Evolutionary conservation across 2,797 vertebrate species (phyloP).

Genomic region (Chaetophractus vellerosus): DNA sequence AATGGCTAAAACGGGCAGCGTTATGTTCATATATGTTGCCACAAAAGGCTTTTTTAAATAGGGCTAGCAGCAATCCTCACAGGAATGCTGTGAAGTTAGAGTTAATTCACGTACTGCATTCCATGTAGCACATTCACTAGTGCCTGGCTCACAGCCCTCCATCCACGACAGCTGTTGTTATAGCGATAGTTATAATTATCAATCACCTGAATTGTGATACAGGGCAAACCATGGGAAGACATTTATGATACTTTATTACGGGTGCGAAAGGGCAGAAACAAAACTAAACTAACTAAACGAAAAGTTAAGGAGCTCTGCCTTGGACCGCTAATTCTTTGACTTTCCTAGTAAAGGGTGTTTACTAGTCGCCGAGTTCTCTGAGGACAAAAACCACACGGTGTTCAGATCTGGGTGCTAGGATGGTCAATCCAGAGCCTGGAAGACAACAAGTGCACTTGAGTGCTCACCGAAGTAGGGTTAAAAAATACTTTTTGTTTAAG

Average conservation of each 20-base stretch:
- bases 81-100: background rate
- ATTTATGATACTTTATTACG: constrained; percentile 26
- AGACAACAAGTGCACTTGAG: background rate
- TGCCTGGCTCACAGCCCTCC: background rate
- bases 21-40: too few species aligned
- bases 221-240: constrained; percentile 69
- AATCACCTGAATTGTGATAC: constrained; percentile 26
- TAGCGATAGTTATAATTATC: background rate
- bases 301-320: background rate
- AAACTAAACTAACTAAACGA: background rate
- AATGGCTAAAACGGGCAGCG: too few species aligned
- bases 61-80: background rate
- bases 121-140: background rate
- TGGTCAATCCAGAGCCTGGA: background rate
- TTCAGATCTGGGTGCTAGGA: background rate
- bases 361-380: background rate
- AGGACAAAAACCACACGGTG: background rate
- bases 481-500: background rate
- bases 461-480: background rate
- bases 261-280: background rate
- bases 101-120: background rate
- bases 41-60: background rate
- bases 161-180: background rate
- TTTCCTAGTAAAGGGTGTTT: too few species aligned
- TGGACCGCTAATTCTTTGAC: background rate